Evolutionary conservation across 2,113 vertebrate genomes (phyloP).

Genomic region (Zingel zingel): DNA sequence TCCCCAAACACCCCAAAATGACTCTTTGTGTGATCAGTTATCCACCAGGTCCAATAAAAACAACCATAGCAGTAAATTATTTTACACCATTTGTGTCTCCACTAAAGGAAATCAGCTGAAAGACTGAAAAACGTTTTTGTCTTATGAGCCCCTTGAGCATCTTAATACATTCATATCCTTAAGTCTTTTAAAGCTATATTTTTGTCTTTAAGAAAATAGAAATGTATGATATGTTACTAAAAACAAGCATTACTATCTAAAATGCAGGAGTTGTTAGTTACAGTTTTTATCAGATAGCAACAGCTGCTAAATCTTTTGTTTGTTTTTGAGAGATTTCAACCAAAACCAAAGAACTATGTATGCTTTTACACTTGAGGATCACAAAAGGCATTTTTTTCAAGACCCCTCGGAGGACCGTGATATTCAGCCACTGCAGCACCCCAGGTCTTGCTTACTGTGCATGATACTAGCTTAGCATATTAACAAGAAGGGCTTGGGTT

Average conservation of each 20-base stretch:
- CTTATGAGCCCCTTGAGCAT: not conserved
- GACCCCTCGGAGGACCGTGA: constrained; percentile 6
- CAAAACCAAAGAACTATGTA: constrained; percentile 20
- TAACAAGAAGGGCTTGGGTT: constrained; percentile 12
- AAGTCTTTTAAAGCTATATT: not conserved
- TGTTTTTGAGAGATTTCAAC: constrained; percentile 34
- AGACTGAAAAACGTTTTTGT: not conserved
- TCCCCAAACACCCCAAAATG: not conserved
- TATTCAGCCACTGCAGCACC: constrained; percentile 43
- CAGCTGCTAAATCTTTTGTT: constrained; percentile 15
- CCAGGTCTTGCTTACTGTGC: constrained; percentile 39
- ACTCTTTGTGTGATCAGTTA: not conserved
- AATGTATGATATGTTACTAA: not conserved
- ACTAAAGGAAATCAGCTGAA: not conserved
- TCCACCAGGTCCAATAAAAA: not conserved
- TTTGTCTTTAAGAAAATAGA: not conserved
- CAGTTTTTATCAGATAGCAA: constrained; percentile 14
- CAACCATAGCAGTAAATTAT: not conserved
- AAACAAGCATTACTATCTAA: not conserved
- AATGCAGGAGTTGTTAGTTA: not conserved
- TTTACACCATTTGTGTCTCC: not conserved
- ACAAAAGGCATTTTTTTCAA: constrained; percentile 41
- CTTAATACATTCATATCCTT: not conserved
- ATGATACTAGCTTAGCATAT: constrained; percentile 38
- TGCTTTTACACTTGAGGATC: constrained; percentile 22